Conservation (phyloP, 2,888 invertebrate species). For the Apodemia zela region DNA sequence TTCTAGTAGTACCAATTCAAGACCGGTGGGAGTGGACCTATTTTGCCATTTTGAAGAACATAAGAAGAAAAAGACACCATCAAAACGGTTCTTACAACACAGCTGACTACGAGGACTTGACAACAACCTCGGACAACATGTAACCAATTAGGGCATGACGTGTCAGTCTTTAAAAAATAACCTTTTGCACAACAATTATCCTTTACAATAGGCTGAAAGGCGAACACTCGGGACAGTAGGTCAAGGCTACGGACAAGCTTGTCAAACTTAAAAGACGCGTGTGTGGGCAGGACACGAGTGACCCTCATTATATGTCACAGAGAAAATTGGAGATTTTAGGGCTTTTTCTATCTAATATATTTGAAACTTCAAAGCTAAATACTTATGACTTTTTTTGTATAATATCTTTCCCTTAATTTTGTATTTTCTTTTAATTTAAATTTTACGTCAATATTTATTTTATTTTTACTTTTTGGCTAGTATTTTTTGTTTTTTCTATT, state of each 20-base stretch:
- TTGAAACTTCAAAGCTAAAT: too few relatives aligned
- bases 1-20: too few relatives aligned
- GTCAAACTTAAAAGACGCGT: not conserved
- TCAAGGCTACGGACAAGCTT: not conserved
- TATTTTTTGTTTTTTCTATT: too few relatives aligned
- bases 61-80: too few relatives aligned
- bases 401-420: too few relatives aligned
- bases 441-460: too few relatives aligned
- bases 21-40: too few relatives aligned
- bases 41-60: too few relatives aligned
- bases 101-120: not conserved
- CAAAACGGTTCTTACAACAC: too few relatives aligned
- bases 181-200: not conserved
- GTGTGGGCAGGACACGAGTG: not conserved
- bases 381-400: too few relatives aligned
- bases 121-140: not conserved
- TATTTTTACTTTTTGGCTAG: too few relatives aligned
- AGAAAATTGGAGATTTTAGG: not conserved
- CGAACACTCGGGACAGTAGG: not conserved
- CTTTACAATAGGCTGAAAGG: not conserved
- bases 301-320: not conserved
- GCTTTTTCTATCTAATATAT: not conserved
- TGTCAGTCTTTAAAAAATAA: not conserved
- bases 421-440: too few relatives aligned
- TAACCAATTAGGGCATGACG: not conserved